Evolutionary conservation across 92 coral and sea anemone species (phyloP).

Genomic region (Nematostella vectensis): DNA sequence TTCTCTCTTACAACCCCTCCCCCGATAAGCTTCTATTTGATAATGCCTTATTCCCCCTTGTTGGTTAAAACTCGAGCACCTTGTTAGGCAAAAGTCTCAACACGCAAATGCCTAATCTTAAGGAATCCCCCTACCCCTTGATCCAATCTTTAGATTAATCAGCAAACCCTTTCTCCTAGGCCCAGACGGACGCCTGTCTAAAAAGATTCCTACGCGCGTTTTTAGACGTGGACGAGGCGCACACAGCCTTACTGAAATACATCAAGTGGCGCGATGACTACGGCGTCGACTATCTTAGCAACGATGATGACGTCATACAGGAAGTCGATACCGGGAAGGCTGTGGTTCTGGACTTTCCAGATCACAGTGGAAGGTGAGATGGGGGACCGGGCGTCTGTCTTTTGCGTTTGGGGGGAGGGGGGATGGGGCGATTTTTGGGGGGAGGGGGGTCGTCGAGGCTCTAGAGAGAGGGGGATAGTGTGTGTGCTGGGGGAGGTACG

Average conservation of each 20-base stretch:
- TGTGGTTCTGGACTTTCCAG: conserved; percentile 67
- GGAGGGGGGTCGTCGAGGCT: background rate
- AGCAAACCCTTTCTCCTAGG: too few relatives aligned
- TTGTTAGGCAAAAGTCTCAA: too few relatives aligned
- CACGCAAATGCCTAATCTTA: too few relatives aligned
- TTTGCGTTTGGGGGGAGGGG: too few relatives aligned
- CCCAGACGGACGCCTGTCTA: conserved; percentile 91
- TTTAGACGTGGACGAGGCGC: conserved; percentile 73
- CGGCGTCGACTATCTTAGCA: conserved; percentile 78
- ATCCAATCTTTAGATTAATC: too few relatives aligned
- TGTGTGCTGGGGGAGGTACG: too few relatives aligned
- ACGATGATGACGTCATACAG: conserved; percentile 70
- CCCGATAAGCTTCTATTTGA: too few relatives aligned
- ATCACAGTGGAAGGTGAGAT: conserved; percentile 71
- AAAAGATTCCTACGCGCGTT: conserved; percentile 79
- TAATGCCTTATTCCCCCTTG: too few relatives aligned
- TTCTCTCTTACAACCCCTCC: too few relatives aligned
- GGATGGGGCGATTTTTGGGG: too few relatives aligned
- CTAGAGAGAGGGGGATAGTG: background rate
- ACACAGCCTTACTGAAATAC: conserved; percentile 64
- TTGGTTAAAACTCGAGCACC: too few relatives aligned
- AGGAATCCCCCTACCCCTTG: too few relatives aligned
- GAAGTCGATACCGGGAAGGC: conserved; percentile 82
- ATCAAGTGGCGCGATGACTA: conserved; percentile 88
- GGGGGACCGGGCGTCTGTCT: background rate